phyloP scores from a whole-genome alignment of 2,888 invertebrate species.

The Amphiduros pacificus region DNA sequence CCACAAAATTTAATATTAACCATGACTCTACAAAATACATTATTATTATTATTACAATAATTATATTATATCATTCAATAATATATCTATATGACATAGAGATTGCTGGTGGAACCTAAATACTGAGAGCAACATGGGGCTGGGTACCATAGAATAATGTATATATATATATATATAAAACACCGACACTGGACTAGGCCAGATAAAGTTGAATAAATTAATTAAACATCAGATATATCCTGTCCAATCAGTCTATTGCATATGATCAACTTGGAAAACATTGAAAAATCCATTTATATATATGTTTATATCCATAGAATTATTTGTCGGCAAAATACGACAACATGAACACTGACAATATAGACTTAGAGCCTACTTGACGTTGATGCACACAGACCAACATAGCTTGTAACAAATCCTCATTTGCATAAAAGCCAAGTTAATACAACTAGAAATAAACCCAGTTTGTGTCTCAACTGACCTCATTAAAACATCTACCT shows the following conservation, averaged over 20 bases:
- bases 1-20: slow-evolving; percentile 3
- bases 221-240: too few relatives aligned
- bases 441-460: too few relatives aligned
- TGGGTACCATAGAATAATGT: too few relatives aligned
- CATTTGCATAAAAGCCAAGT: too few relatives aligned
- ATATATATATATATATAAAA: too few relatives aligned
- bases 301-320: not conserved
- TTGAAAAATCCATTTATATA: slow-evolving; percentile 1
- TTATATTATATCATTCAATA: not conserved
- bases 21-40: slow-evolving; percentile 17
- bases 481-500: not conserved
- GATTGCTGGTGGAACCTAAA: not conserved
- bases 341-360: not conserved
- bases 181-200: too few relatives aligned
- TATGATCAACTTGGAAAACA: not conserved
- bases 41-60: too few relatives aligned
- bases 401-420: not conserved
- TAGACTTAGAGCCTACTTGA: slow-evolving; percentile 1
- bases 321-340: not conserved
- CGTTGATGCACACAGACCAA: not conserved
- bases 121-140: too few relatives aligned
- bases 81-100: too few relatives aligned
- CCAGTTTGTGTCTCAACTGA: not conserved
- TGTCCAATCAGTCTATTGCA: not conserved
- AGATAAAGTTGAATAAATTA: too few relatives aligned